Evolutionary conservation across 2,113 vertebrate genomes (phyloP), one percentile per base, ranked within the genome.

Genomic region (Cheirogaleus medius): DNA sequence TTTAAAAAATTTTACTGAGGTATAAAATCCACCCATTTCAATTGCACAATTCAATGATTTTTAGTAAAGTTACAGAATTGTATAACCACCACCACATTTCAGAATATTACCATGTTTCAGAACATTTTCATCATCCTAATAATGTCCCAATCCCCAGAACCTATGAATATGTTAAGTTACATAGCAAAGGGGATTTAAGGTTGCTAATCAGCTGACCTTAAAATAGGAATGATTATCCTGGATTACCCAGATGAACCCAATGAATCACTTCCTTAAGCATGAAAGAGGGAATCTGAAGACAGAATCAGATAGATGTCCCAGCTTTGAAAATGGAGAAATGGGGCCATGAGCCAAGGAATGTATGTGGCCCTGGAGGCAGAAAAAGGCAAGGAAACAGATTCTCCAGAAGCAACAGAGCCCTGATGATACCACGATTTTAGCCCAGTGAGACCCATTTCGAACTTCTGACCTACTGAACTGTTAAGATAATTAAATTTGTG

Each of bases 1-100:
- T 56, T 69, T 37, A 25, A 93, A 6, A 78, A 83, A 56, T 15
- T 87, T 63, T 68, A 68, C 8, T 60, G 2, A 82, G 74, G 60
- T 77, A 90, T 78, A 80, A 96, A 69, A 80, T 44, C 42, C 27
- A 94, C 17, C 10, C 49, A 73, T 25, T 95, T 91, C 66, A 96
- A n/a, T 3, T 54, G 13, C 21, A 54, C 6, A 85, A 63, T 60
- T 86, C 12, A 87, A 87, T 37, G 5, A 56, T 32, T 71, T 82
- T 94, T 92, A 74, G 39, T 81, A 89, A 93, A 92, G 5, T 91
- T 94, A 80, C 7, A 71, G 39, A 91, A 81, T 1, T 91, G 23
- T 37, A 85, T 47, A 74, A 63, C 27, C 14, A 78, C 56, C 14
- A 11, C 8, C 56, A 87, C 27, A 21, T 76, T 94, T 37, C 14